Evolutionary conservation across 2,888 invertebrate genomes (phyloP).

Genomic region (Chrysotoxum bicinctum): DNA sequence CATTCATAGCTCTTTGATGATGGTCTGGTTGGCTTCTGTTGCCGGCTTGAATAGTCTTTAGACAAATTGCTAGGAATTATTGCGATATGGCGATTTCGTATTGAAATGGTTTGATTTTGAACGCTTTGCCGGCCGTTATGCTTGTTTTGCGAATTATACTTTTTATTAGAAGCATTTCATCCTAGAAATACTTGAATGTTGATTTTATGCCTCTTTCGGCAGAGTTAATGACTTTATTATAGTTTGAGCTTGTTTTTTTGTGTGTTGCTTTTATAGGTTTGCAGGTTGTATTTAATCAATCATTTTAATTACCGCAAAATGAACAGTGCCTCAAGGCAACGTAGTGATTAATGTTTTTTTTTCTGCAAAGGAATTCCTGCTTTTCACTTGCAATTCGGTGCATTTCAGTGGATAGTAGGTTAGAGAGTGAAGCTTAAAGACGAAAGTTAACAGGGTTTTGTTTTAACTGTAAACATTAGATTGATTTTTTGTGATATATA

Average conservation of each 20-base stretch:
- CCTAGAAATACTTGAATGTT: background rate
- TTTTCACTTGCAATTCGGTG: constrained; percentile 10
- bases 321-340: background rate
- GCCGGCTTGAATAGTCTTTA: background rate
- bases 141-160: background rate
- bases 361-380: background rate
- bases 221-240: constrained; percentile 18
- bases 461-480: background rate
- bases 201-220: constrained; percentile 9
- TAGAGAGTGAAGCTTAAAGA: background rate
- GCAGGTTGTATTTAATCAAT: constrained; percentile 20
- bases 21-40: background rate
- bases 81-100: background rate
- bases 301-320: constrained; percentile 28
- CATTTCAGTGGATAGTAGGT: background rate
- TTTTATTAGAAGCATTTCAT: background rate
- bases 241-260: background rate
- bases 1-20: background rate
- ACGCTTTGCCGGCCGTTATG: background rate
- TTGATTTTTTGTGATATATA: background rate
- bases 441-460: background rate
- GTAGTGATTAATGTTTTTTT: background rate
- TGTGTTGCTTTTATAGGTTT: background rate
- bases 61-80: constrained; percentile 15
- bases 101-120: background rate